Evolutionary conservation across 92 coral and sea anemone species (phyloP).

Genomic region (Anthopleura xanthogrammica): DNA sequence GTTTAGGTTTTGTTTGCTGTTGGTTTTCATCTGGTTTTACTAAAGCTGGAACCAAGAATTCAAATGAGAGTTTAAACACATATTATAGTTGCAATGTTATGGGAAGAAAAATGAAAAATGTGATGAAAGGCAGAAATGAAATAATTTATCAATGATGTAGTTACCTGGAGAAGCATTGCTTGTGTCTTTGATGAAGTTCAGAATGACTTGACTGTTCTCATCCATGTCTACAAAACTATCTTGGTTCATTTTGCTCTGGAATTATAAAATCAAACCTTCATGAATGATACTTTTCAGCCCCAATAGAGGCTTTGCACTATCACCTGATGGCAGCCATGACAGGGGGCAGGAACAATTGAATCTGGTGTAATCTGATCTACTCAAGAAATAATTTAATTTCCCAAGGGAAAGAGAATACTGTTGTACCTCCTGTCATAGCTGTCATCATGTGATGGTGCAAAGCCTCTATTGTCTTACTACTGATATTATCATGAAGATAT

Average conservation of each 20-base stretch:
- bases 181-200: constrained; percentile 81
- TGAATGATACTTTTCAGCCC: background rate
- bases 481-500: no score
- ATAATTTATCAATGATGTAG: background rate
- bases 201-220: constrained; percentile 89
- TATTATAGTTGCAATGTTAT: background rate
- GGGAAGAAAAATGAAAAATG: background rate
- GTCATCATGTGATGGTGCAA: no score
- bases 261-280: background rate
- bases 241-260: constrained; percentile 48
- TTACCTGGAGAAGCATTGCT: constrained; percentile 53
- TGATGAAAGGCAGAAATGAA: background rate
- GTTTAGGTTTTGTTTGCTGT: constrained; percentile 12
- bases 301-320: no score
- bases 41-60: background rate
- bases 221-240: constrained; percentile 63
- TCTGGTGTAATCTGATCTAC: no score
- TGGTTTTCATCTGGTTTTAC: constrained; percentile 5
- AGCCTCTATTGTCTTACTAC: no score
- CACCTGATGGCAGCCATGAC: no score
- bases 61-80: background rate
- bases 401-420: no score
- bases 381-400: no score
- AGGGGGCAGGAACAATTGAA: no score
- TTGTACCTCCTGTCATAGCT: no score